Evolutionary conservation across 2,888 invertebrate genomes (phyloP).

Genomic region (Stenurella melanura): DNA sequence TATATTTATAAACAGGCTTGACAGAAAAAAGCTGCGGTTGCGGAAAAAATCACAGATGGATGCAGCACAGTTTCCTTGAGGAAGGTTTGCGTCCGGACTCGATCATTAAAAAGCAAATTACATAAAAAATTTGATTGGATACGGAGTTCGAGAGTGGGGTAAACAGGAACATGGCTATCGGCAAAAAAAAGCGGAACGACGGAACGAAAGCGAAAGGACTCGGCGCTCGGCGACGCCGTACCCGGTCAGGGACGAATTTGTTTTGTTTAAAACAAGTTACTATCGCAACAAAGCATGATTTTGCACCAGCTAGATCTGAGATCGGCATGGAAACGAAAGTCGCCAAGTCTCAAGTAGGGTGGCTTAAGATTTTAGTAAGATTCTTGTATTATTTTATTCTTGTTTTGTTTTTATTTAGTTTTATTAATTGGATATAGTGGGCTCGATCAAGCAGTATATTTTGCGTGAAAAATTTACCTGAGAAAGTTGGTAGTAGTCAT

Average conservation of each 20-base stretch:
- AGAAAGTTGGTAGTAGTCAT: slow-evolving; percentile 57
- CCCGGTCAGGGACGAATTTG: slow-evolving; percentile 61
- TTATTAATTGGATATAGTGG: not conserved
- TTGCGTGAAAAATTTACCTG: slow-evolving; percentile 54
- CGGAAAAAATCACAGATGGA: slow-evolving; percentile 57
- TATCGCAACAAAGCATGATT: slow-evolving; percentile 41
- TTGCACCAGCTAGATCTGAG: slow-evolving; percentile 21
- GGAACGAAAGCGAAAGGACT: slow-evolving; percentile 64
- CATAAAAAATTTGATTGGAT: slow-evolving; percentile 70
- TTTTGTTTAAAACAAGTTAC: slow-evolving; percentile 57
- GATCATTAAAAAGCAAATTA: slow-evolving; percentile 67
- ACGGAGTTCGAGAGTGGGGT: slow-evolving; percentile 63
- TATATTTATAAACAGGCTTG: slow-evolving; percentile 47
- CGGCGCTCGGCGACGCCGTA: slow-evolving; percentile 57
- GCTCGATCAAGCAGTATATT: not conserved
- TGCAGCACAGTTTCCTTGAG: slow-evolving; percentile 52
- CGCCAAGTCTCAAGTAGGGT: slow-evolving; percentile 27
- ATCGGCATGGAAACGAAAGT: slow-evolving; percentile 17
- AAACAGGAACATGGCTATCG: slow-evolving; percentile 66
- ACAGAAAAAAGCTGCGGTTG: slow-evolving; percentile 49
- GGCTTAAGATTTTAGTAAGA: slow-evolving; percentile 40
- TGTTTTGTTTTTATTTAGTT: slow-evolving; percentile 13
- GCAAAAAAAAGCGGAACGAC: slow-evolving; percentile 51
- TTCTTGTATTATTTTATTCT: slow-evolving; percentile 3
- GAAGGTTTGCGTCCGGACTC: slow-evolving; percentile 63